A percentile compares a stretch with the other conserved stretches of the same genome.
Evolutionary conservation across 2,113 vertebrate species (phyloP).

Genomic region (Acanthisitta chloris): DNA sequence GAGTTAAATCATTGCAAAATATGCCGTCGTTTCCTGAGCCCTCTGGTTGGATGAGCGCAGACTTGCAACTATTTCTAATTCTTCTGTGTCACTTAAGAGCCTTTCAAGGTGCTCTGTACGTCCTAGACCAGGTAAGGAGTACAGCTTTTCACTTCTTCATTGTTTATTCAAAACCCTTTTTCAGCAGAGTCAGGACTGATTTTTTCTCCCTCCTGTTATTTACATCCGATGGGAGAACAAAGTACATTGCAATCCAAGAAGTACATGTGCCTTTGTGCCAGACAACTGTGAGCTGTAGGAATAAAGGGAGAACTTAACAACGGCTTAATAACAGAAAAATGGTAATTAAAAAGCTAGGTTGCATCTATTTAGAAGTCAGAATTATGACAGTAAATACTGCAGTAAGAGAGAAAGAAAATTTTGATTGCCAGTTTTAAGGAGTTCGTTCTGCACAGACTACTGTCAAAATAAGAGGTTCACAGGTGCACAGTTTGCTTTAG

Average conservation of each 20-base stretch:
- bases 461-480: neutral
- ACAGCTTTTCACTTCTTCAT: conserved; percentile 33
- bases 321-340: neutral
- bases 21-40: conserved; percentile 67
- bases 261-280: neutral
- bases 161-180: neutral
- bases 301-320: neutral
- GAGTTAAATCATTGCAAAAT: conserved; percentile 55
- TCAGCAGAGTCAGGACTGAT: neutral
- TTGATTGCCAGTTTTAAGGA: neutral
- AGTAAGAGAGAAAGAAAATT: neutral
- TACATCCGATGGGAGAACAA: neutral
- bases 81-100: conserved; percentile 20
- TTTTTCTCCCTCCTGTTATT: neutral
- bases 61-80: conserved; percentile 48
- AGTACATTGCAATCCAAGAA: neutral
- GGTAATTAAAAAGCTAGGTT: neutral
- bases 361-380: neutral
- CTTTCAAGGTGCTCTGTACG: conserved; percentile 35
- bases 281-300: neutral
- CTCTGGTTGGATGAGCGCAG: conserved; percentile 19
- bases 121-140: conserved; percentile 56
- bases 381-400: neutral
- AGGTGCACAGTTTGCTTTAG: neutral
- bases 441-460: neutral